A percentile compares a stretch with the other conserved stretches of the same genome.
phyloP scores from a whole-genome alignment of 2,888 invertebrate species.

The Xestia sexstrigata region DNA sequence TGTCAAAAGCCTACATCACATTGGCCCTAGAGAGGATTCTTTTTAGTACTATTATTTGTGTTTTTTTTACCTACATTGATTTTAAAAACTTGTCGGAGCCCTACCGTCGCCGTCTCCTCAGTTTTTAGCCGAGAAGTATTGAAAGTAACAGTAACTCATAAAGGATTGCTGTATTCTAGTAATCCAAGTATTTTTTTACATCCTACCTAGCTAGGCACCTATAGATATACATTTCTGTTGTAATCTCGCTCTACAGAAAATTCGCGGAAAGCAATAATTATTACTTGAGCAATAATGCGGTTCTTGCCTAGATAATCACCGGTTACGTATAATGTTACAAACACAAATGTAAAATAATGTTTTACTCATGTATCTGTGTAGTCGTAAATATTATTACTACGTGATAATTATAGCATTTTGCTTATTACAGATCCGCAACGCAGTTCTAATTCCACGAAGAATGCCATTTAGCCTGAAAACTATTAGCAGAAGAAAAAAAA shows the following conservation, averaged over 20 bases:
- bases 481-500: not conserved
- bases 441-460: conserved; percentile 3
- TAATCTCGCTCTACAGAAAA: not conserved
- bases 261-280: conserved; percentile 20
- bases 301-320: conserved; percentile 5
- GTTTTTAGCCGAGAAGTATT: too few relatives aligned
- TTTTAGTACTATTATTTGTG: too few relatives aligned
- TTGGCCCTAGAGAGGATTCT: too few relatives aligned
- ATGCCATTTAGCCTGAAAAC: not conserved
- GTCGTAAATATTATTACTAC: conserved; percentile 9
- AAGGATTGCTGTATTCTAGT: too few relatives aligned
- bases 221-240: not conserved
- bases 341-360: conserved; percentile 3
- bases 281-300: not conserved
- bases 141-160: too few relatives aligned
- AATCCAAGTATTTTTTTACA: not conserved
- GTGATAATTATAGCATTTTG: conserved; percentile 13
- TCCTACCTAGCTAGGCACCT: not conserved
- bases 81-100: too few relatives aligned
- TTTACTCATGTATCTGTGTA: not conserved
- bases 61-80: too few relatives aligned
- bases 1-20: too few relatives aligned
- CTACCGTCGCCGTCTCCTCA: too few relatives aligned
- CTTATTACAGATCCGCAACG: not conserved
- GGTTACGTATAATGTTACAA: not conserved